Conservation (phyloP, 2,797 vertebrate genomes). For the Anisognathus igniventris region DNA sequence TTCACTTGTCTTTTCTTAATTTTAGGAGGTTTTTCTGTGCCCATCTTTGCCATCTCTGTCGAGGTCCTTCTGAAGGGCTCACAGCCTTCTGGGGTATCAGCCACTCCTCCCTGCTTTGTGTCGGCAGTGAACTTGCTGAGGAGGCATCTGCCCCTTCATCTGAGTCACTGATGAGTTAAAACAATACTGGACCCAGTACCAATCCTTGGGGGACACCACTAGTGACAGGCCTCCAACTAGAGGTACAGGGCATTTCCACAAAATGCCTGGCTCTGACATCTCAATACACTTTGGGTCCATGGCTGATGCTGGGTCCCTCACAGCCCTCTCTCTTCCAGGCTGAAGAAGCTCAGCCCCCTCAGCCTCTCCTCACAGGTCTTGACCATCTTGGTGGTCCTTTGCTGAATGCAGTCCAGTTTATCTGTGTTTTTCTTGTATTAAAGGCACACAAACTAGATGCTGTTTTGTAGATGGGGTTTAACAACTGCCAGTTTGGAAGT, state of each 20-base stretch:
- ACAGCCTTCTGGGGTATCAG: background rate
- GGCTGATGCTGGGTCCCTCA: background rate
- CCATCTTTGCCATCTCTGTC: too few relatives aligned
- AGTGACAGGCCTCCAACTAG: background rate
- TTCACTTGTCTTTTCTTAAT: background rate
- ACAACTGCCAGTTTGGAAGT: background rate
- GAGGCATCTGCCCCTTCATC: background rate
- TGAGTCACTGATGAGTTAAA: background rate
- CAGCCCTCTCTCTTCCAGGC: background rate
- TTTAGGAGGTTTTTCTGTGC: background rate
- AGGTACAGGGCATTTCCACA: background rate
- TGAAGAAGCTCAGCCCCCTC: background rate
- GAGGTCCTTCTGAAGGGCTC: background rate
- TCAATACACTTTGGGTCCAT: background rate
- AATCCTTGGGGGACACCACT: background rate
- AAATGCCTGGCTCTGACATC: background rate
- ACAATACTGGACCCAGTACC: background rate
- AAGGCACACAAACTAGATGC: background rate
- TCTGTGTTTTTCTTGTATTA: background rate
- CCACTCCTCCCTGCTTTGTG: background rate
- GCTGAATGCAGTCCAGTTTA: background rate
- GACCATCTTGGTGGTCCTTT: background rate
- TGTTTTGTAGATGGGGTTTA: background rate
- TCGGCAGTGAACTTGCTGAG: background rate
- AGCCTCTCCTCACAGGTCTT: background rate